These are phyloP conservation scores for Proteles cristata DNA, from an alignment of 2,113 vertebrate genomes.

Conservation along the genomic window DNA sequence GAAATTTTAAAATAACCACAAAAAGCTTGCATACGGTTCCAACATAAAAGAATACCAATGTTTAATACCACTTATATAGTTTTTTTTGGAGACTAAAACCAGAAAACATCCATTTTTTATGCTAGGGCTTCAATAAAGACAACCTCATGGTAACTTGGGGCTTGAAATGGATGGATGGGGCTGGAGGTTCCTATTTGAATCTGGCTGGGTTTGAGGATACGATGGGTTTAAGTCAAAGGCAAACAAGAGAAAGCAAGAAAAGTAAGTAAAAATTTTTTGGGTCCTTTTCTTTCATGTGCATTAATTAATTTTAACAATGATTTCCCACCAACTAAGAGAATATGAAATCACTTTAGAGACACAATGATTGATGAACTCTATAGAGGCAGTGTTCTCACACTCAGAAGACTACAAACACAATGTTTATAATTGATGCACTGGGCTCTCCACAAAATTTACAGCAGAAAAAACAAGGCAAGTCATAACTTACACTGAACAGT, in stretches of 20 bases:
- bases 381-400: not conserved
- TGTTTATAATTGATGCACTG: not conserved
- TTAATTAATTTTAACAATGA: slow-evolving; percentile 16
- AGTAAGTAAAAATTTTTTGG: not conserved
- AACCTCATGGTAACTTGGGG: not conserved
- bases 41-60: not conserved
- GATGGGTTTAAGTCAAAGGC: slow-evolving; percentile 10
- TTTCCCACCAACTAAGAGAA: slow-evolving; percentile 20
- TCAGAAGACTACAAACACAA: slow-evolving; percentile 21
- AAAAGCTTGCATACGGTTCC: not conserved
- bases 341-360: not conserved
- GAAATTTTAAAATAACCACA: slow-evolving; percentile 38
- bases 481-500: not conserved
- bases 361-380: not conserved
- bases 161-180: not conserved
- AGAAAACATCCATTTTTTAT: not conserved
- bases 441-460: not conserved
- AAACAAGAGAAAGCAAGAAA: slow-evolving; percentile 11
- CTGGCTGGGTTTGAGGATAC: slow-evolving; percentile 28
- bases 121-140: not conserved
- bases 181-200: not conserved
- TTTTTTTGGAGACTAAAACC: not conserved
- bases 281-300: not conserved
- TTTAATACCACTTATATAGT: not conserved
- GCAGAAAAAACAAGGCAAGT: not conserved